phyloP scores from a whole-genome alignment of 2,113 vertebrate species.

The Petrocephalus microphthalmus region DNA sequence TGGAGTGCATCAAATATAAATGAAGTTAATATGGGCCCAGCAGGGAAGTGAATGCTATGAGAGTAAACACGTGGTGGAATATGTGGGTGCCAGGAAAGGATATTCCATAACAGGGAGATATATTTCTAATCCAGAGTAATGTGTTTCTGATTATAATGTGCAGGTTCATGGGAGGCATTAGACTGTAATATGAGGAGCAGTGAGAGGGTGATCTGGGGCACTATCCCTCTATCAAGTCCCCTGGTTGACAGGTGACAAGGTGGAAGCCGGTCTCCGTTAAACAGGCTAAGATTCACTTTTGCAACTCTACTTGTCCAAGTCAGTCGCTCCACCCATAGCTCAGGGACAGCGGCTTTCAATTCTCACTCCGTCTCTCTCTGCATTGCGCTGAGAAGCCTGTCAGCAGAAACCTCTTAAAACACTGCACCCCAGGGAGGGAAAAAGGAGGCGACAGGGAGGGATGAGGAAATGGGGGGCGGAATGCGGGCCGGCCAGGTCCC shows the following conservation, averaged over 20 bases:
- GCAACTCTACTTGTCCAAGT: neutral
- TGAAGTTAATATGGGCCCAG: neutral
- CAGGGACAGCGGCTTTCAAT: neutral
- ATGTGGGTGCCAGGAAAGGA: neutral
- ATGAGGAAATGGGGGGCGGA: neutral
- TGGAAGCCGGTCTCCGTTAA: neutral
- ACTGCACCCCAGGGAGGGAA: neutral
- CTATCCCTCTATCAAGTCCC: neutral
- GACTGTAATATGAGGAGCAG: neutral
- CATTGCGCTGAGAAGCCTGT: neutral
- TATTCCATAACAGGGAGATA: neutral
- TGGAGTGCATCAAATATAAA: neutral
- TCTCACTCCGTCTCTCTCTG: conserved; percentile 11
- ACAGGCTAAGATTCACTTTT: neutral
- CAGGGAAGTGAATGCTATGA: neutral
- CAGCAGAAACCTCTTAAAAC: neutral
- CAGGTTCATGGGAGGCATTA: neutral
- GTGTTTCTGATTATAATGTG: neutral
- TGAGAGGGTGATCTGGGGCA: neutral
- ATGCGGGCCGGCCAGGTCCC: neutral
- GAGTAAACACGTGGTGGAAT: neutral
- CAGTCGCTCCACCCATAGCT: neutral
- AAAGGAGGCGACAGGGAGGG: neutral
- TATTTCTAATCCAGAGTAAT: neutral
- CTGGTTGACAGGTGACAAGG: neutral